Evolutionary conservation across 1,140 invertebrate species (phyloP), one percentile per base, ranked within the genome.

Genomic region (Drosophila guanche): DNA sequence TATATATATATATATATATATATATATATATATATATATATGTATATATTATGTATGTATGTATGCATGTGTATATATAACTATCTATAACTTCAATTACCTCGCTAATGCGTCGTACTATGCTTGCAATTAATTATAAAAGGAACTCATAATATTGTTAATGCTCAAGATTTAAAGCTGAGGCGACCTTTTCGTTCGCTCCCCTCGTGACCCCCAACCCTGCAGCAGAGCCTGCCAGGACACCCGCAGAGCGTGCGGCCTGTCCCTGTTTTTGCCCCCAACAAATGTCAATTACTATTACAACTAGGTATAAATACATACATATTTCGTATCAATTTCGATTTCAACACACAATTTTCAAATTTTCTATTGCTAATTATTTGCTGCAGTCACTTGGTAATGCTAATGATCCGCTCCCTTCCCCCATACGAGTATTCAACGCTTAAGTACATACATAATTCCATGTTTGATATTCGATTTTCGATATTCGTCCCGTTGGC

Each of bases 121-220:
- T 72, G 42, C 51, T 46, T 71, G 29, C 60, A 65, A 72, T 73
- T 76, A 76, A 54, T 69, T 63, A 70, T 76, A 76, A 76, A 76
- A 76, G 74, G 74, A 76, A 76, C 74, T 76, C 72, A 76, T 76
- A 76, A 76, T 84, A 76, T 86, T 79, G 71, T 89, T 88, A 79
- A 88, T 88, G 84, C 75, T 76, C 80, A 89, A 89, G 84, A 88
- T 79, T 89, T 71, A 86, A 83, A 81, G 81, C 81, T 77, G 67
- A 85, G 80, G 78, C 79, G 70, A 68, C 56, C 25, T n/a, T n/a
- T 10, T 29, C 27, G 29, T 29, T 29, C 5, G 27, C 27, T 29
- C 5, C 27, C 6, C 7, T 29, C 27, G 27, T 29, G 29, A 33
- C 16, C 16, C 16, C 16, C 16, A 20, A 10, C 29, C 33, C 33